Percentiles rank a stretch among this genome's conserved stretches.
Evolutionary conservation across 2,888 invertebrate genomes (phyloP).

Genomic region (Scaptomyza reducta): DNA sequence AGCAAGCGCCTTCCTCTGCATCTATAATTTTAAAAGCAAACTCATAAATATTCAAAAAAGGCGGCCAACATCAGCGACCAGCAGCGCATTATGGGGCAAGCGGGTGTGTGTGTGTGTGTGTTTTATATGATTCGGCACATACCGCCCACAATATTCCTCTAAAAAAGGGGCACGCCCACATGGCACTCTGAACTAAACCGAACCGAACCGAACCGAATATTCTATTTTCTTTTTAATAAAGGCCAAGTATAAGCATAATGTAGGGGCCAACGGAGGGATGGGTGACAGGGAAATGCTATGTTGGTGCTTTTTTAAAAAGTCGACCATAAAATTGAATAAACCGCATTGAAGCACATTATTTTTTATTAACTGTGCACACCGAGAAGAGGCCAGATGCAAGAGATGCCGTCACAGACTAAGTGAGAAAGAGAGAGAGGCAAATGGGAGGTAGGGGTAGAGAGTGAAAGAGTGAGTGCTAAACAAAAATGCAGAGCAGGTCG

Average conservation of each 20-base stretch:
- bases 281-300: conserved; percentile 7
- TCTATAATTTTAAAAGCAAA: conserved; percentile 80
- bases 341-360: conserved; percentile 80
- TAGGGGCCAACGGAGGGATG: not conserved
- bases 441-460: not conserved
- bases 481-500: conserved; percentile 70
- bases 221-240: conserved; percentile 79
- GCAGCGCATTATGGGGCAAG: conserved; percentile 58
- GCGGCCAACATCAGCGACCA: conserved; percentile 69
- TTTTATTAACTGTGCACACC: conserved; percentile 74
- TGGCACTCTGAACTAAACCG: conserved; percentile 45
- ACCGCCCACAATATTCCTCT: conserved; percentile 36
- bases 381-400: conserved; percentile 20
- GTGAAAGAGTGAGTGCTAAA: conserved; percentile 56
- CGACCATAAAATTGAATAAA: conserved; percentile 80
- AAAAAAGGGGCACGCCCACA: conserved; percentile 47
- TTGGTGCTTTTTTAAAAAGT: conserved; percentile 72
- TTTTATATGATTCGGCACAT: conserved; percentile 62
- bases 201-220: conserved; percentile 66
- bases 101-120: conserved; percentile 34
- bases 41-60: conserved; percentile 79
- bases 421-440: conserved; percentile 5
- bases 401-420: conserved; percentile 33
- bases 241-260: conserved; percentile 33
- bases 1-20: conserved; percentile 60